Conservation (phyloP, 2,113 vertebrate genomes). For the Oncorhynchus tshawytscha region DNA sequence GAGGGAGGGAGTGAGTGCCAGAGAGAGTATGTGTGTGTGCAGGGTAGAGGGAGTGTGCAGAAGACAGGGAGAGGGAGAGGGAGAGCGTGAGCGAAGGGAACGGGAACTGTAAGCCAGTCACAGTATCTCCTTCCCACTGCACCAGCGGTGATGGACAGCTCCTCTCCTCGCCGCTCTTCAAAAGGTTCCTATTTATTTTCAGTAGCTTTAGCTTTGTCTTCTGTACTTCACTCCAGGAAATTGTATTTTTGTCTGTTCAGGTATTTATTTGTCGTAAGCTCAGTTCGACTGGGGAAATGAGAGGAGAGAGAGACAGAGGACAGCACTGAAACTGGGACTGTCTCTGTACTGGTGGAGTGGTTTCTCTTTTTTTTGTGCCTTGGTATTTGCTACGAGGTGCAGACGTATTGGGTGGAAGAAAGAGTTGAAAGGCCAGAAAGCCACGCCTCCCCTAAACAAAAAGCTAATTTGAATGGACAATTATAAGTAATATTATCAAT, state of each 20-base stretch:
- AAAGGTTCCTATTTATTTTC: not conserved
- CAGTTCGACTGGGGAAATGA: not conserved
- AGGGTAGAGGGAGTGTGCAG: not conserved
- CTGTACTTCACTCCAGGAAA: not conserved
- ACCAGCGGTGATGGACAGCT: slow-evolving; percentile 37
- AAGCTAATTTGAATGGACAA: slow-evolving; percentile 39
- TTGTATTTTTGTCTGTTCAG: not conserved
- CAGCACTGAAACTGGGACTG: slow-evolving; percentile 6
- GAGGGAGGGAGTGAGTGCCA: slow-evolving; percentile 37
- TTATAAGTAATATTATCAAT: slow-evolving; percentile 31
- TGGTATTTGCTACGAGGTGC: not conserved
- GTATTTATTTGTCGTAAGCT: not conserved
- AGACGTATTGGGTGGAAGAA: slow-evolving; percentile 8
- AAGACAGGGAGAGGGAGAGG: slow-evolving; percentile 9
- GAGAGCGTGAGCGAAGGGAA: slow-evolving; percentile 33
- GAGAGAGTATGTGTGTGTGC: no score
- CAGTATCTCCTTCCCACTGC: slow-evolving; percentile 50
- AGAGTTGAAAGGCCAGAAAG: not conserved
- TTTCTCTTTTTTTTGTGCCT: not conserved
- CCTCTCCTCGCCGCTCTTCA: not conserved
- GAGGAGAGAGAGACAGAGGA: slow-evolving; percentile 4
- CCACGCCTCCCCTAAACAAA: slow-evolving; percentile 4
- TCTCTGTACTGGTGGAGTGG: not conserved
- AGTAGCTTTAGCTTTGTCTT: not conserved
- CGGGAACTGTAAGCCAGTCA: slow-evolving; percentile 43